These are phyloP conservation scores for Morbakka virulenta DNA, from an alignment of 30 jellyfish, hydroid and myxozoan species.

Conservation along the genomic window DNA sequence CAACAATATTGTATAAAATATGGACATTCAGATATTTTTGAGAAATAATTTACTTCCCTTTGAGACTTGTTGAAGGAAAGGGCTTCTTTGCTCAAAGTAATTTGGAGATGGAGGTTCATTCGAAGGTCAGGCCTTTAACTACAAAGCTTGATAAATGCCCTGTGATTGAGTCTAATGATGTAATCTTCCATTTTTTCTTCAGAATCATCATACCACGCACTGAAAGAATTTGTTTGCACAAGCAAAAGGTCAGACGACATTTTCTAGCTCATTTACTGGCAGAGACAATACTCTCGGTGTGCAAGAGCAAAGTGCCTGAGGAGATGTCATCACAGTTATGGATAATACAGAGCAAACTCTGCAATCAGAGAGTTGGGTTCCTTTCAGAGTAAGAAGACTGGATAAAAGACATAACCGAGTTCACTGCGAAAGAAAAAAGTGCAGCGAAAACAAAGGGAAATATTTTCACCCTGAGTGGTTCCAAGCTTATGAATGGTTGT, in stretches of 20 bases:
- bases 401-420: background rate
- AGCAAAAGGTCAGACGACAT: background rate
- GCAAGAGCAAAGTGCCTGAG: background rate
- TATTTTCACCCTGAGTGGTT: background rate
- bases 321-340: background rate
- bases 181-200: background rate
- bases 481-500: background rate
- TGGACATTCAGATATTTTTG: too few species aligned
- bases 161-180: too few species aligned
- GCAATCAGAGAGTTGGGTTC: background rate
- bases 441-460: background rate
- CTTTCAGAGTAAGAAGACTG: background rate
- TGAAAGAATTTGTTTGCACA: background rate
- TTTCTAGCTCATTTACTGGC: background rate
- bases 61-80: too few species aligned
- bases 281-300: background rate
- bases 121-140: too few species aligned
- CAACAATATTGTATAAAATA: too few species aligned
- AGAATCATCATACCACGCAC: background rate
- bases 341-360: background rate
- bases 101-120: too few species aligned
- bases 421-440: background rate
- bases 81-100: too few species aligned
- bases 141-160: too few species aligned
- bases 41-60: too few species aligned